A percentile compares a stretch with the other conserved stretches of the same genome.
Conservation (phyloP, 2,888 invertebrate genomes). For the Blera fallax region DNA sequence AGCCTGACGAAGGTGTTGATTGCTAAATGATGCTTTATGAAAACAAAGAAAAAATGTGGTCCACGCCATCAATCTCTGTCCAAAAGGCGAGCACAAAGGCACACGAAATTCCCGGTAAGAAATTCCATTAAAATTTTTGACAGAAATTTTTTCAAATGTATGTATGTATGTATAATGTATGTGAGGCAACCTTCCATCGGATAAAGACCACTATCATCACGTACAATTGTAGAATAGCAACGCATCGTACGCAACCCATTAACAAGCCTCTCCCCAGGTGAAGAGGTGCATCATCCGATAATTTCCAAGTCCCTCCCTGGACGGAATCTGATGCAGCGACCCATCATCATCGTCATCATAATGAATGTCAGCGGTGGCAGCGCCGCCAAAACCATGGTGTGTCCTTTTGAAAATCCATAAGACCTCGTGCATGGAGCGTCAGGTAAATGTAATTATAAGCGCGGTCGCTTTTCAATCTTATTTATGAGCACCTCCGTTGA, state of each 20-base stretch:
- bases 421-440: slow-evolving; percentile 46
- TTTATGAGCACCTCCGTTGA: slow-evolving; percentile 42
- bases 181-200: neutral
- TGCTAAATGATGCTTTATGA: slow-evolving; percentile 42
- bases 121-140: slow-evolving; percentile 63
- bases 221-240: slow-evolving; percentile 20
- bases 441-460: slow-evolving; percentile 52
- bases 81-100: slow-evolving; percentile 21
- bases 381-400: neutral
- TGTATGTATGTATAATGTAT: no score
- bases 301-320: slow-evolving; percentile 4
- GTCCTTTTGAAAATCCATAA: slow-evolving; percentile 23
- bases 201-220: slow-evolving; percentile 53
- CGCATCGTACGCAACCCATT: slow-evolving; percentile 31
- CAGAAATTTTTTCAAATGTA: slow-evolving; percentile 46
- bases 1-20: slow-evolving; percentile 52
- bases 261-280: slow-evolving; percentile 35
- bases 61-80: slow-evolving; percentile 34
- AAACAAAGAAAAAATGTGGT: slow-evolving; percentile 14
- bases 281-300: slow-evolving; percentile 1
- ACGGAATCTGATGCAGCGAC: slow-evolving; percentile 33
- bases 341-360: slow-evolving; percentile 42
- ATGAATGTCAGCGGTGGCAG: slow-evolving; percentile 35
- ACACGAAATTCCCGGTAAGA: slow-evolving; percentile 38
- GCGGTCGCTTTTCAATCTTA: slow-evolving; percentile 21